Percentiles rank a stretch among this genome's conserved stretches.
These are phyloP conservation scores for Alfaro cultratus DNA, from an alignment of 2,797 vertebrate genomes.

Conservation along the genomic window DNA sequence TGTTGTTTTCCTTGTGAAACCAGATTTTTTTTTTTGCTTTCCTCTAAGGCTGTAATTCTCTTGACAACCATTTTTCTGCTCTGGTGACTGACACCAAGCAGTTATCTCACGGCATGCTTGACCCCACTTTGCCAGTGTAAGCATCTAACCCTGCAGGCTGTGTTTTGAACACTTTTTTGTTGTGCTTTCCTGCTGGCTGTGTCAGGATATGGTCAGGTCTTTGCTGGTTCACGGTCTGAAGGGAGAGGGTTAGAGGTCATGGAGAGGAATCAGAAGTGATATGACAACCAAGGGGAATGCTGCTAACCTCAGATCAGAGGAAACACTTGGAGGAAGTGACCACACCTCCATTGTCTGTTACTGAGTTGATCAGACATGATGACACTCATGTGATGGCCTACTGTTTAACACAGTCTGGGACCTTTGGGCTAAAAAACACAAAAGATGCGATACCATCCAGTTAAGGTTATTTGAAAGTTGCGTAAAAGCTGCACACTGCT, in stretches of 20 bases:
- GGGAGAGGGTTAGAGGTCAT: conserved; percentile 33
- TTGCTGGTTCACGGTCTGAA: conserved; percentile 8
- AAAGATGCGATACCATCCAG: too few relatives aligned
- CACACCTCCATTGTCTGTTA: conserved; percentile 31
- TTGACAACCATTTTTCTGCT: conserved; percentile 32
- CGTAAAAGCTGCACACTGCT: conserved; percentile 22
- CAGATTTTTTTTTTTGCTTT: conserved; percentile 26
- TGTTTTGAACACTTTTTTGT: conserved; percentile 3
- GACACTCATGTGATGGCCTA: conserved; percentile 28
- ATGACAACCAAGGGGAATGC: conserved; percentile 32
- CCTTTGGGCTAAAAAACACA: background rate
- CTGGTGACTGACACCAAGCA: conserved; percentile 23
- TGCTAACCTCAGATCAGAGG: conserved; percentile 62
- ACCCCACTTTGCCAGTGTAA: background rate
- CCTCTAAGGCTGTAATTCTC: conserved; percentile 42
- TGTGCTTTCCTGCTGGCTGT: conserved; percentile 29
- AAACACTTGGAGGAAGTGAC: conserved; percentile 79
- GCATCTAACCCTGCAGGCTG: conserved; percentile 3
- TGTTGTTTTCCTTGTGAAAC: background rate
- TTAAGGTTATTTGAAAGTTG: conserved; percentile 17
- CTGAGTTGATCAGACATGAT: conserved; percentile 25
- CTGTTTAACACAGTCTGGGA: background rate
- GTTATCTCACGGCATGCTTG: conserved; percentile 3
- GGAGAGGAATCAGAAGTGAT: conserved; percentile 47
- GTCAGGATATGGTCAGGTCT: conserved; percentile 29